These are phyloP conservation scores for Crocuta crocuta DNA, from an alignment of 2,113 vertebrate species.

Conservation along the genomic window DNA sequence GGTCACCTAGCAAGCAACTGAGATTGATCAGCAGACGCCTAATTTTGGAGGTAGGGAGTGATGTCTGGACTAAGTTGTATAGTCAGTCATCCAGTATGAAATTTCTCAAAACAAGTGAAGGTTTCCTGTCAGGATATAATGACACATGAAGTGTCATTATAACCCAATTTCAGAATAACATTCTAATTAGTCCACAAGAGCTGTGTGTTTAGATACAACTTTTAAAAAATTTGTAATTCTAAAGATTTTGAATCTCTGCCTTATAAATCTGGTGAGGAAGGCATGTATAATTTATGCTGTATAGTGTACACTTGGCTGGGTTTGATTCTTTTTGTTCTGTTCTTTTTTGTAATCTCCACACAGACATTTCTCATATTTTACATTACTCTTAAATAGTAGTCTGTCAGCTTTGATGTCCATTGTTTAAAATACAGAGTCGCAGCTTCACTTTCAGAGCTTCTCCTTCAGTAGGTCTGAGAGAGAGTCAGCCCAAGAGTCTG, in stretches of 20 bases:
- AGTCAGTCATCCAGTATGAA: background rate
- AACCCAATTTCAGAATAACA: conserved; percentile 36
- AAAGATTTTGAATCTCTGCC: conserved; percentile 3
- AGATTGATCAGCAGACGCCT: background rate
- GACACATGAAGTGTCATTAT: background rate
- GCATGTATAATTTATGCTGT: background rate
- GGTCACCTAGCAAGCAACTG: background rate
- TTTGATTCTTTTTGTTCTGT: background rate
- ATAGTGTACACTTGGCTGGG: background rate
- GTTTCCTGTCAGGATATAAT: conserved; percentile 1
- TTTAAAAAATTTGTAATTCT: conserved; percentile 16
- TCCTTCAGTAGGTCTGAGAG: background rate
- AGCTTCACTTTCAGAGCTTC: conserved; percentile 18
- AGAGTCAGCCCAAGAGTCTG: background rate
- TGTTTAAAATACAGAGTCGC: background rate
- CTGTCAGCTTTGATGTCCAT: background rate
- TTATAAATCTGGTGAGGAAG: background rate
- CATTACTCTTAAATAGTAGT: background rate
- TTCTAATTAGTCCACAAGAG: conserved; percentile 21
- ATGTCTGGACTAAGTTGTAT: background rate
- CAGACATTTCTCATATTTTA: conserved; percentile 31
- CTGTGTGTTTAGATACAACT: background rate
- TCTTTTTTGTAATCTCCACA: background rate
- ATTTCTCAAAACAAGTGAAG: background rate
- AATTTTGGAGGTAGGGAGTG: background rate